phyloP scores from a whole-genome alignment of 1,140 invertebrate genomes.

The Lycorma delicatula region DNA sequence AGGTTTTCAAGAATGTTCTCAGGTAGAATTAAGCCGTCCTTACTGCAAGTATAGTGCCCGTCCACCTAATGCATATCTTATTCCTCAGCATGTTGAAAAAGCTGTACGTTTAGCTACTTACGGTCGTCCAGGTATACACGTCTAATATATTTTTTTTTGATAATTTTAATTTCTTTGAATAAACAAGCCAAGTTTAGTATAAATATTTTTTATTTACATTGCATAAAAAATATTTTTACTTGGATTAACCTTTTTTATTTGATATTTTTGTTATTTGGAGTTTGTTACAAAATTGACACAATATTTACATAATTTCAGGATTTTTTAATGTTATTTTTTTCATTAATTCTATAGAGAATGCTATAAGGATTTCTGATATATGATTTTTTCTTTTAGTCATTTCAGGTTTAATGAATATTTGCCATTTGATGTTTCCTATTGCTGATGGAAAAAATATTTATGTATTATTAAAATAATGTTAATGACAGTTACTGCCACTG shows the following conservation, averaged over 20 bases:
- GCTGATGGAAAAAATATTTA: too few relatives aligned
- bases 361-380: too few relatives aligned
- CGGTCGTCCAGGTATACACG: conserved; percentile 63
- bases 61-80: conserved; percentile 68
- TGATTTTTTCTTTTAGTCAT: too few relatives aligned
- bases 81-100: conserved; percentile 88
- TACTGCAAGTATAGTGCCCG: conserved; percentile 87
- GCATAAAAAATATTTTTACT: neutral
- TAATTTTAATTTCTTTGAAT: neutral
- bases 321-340: too few relatives aligned
- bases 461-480: too few relatives aligned
- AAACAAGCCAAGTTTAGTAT: neutral
- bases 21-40: conserved; percentile 73
- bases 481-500: too few relatives aligned
- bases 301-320: too few relatives aligned
- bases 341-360: too few relatives aligned
- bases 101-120: conserved; percentile 74
- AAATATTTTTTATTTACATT: neutral
- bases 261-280: neutral
- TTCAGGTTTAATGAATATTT: too few relatives aligned
- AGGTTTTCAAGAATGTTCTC: conserved; percentile 91
- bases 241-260: neutral
- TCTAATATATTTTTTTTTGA: conserved; percentile 3
- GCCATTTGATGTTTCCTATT: too few relatives aligned
- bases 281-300: too few relatives aligned